Base-by-base conservation (phyloP, 64 coral and sea anemone genomes). In the Platygyra sinensis region DNA sequence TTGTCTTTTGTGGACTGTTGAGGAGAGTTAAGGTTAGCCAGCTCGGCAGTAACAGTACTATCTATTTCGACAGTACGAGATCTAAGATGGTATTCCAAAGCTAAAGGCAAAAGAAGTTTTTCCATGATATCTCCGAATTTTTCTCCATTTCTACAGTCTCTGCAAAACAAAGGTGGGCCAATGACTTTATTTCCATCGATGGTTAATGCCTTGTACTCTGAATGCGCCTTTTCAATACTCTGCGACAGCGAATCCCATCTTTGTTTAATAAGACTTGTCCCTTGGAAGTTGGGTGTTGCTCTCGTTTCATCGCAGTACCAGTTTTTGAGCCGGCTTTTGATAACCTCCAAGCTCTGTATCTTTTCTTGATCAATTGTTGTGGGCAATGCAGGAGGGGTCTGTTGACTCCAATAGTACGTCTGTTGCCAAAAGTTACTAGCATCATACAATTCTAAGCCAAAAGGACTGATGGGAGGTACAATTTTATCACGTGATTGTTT, bases 61-160 rank as follows among this genome's bases (percentile, higher is more conserved):
- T 29, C 63, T 38, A 92, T 85, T 69, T 92, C 83, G 5, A 24
- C 5, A 18, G 62, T 30, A 33, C 93, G 86, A 6, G 86, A 74
- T 55, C 84, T 87, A n/a, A 91, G 61, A 55, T 86, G 54, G 79
- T 91, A 87, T 76, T 95, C 93, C 36, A 95, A 46, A 12, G 75
- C n/a, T 24, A 95, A 30, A 28, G 89, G 94, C 10, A 95, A 38
- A 30, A 95, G 78, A 57, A 92, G 62, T 73, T 71, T 88, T 30
- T 72, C 50, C 29, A 95, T 80, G 30, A 95, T 52, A 22, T 38
- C 27, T 42, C 74, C 74, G 88, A 95, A 92, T 19, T 62, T 87
- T 24, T 39, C 11, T 3, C 28, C 52, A 25, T 36, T 19, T 60
- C 51, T 42, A 2, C 67, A 81, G 18, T 82, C 14, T 25, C 42